Base-by-base conservation (phyloP, 2,888 invertebrate genomes). In the Clistopyga incitator region DNA sequence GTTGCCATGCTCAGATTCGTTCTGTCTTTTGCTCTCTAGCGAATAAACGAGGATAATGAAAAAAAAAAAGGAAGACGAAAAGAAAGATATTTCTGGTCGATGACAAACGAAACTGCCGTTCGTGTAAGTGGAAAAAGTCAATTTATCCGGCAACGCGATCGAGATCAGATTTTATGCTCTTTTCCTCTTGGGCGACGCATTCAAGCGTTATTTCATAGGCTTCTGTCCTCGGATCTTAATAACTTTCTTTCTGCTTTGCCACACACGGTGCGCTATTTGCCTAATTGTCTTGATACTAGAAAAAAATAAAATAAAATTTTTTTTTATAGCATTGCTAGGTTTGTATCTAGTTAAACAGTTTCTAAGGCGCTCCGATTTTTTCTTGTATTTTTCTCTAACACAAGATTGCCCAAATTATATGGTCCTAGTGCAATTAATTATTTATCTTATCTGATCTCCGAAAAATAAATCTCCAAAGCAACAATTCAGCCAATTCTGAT, bases 81-180 rank as follows among this genome's bases (percentile, higher is more conserved):
- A 38, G 18, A 78, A 82, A 67, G 52, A 76, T 59, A 75, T 82
- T 71, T 64, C 75, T 52, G 47, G 29, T 50, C 65, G 38, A 61
- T 13, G 45, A 54, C n/a, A n/a, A 13, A 2, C n/a, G 18, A 56
- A 47, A 20, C 38, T 18, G 23, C 67, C 34, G 72, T 65, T 4
- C 18, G 67, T 67, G 42, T 80, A 34, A 52, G 23, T 29, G 29
- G 18, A 81, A 85, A 81, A 71, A 77, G 47, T 47, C 11, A 67
- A 81, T 72, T 59, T 25, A 52, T 72, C 59, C 67, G 67, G 65
- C 13, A 67, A 67, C 18, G 25, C 29, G 38, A 81, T 77, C 71
- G 76, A 56, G 70, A 81, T 71, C 34, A 42, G 54, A 11, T 70
- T 45, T 54, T 56, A n/a, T 70, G 61, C 18, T 50, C 56, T 6